Percentiles rank a stretch among this genome's conserved stretches.
These are phyloP conservation scores for Trichogramma dendrolimi DNA, from an alignment of 2,888 invertebrate species.

Conservation along the genomic window DNA sequence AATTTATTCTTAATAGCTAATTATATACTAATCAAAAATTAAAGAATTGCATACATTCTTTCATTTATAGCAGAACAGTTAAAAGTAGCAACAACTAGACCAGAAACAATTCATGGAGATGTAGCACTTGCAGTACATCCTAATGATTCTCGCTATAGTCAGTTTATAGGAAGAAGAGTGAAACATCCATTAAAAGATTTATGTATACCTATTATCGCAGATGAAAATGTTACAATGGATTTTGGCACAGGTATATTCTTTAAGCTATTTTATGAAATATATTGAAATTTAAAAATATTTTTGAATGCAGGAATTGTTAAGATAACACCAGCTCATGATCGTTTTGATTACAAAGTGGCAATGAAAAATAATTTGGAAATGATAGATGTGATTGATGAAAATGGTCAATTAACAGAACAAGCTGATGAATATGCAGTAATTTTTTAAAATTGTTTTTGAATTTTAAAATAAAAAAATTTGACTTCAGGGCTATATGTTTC, in stretches of 20 bases:
- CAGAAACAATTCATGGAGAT: slow-evolving; percentile 94
- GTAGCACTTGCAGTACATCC: slow-evolving; percentile 93
- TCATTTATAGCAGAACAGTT: slow-evolving; percentile 60
- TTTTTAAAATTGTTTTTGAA: not conserved
- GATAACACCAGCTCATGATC: slow-evolving; percentile 68
- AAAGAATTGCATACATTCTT: not conserved
- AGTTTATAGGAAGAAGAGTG: slow-evolving; percentile 64
- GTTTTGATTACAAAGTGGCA: slow-evolving; percentile 77
- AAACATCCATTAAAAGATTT: slow-evolving; percentile 72
- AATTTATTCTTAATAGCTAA: not conserved
- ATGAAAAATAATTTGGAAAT: slow-evolving; percentile 66
- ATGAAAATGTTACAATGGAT: slow-evolving; percentile 71
- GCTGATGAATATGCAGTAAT: slow-evolving; percentile 37
- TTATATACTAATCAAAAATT: not conserved
- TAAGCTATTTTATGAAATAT: slow-evolving; percentile 1
- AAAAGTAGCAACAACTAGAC: slow-evolving; percentile 83
- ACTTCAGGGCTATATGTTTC: no score
- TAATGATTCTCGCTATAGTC: slow-evolving; percentile 62
- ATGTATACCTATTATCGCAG: slow-evolving; percentile 76
- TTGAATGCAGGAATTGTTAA: slow-evolving; percentile 74
- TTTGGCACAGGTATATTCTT: slow-evolving; percentile 72
- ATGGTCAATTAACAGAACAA: slow-evolving; percentile 63
- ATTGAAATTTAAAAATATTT: slow-evolving; percentile 13
- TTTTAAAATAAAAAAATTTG: not conserved
- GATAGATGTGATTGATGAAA: slow-evolving; percentile 70